These are phyloP conservation scores for Ardeotis arabs DNA, from an alignment of 2,113 vertebrate genomes.

Conservation along the genomic window DNA sequence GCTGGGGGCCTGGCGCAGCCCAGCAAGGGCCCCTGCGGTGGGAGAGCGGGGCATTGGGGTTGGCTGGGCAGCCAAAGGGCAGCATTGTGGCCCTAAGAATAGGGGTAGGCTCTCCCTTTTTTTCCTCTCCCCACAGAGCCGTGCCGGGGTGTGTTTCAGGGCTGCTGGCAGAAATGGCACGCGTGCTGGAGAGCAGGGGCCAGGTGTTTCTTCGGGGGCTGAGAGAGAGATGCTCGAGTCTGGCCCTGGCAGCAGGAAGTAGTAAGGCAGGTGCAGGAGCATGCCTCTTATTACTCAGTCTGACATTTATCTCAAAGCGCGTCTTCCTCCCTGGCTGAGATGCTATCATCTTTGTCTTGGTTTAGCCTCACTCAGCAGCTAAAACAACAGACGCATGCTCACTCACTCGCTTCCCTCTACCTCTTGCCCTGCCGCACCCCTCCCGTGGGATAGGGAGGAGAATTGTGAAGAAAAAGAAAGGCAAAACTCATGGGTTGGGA, in stretches of 20 bases:
- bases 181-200: accelerated
- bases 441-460: too few relatives aligned
- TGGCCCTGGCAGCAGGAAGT: background rate
- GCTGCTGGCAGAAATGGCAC: background rate
- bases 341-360: background rate
- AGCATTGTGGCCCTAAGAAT: background rate
- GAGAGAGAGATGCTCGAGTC: background rate
- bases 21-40: background rate
- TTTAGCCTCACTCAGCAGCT: too few relatives aligned
- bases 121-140: too few relatives aligned
- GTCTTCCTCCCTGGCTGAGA: background rate
- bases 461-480: too few relatives aligned
- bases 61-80: background rate
- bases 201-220: accelerated
- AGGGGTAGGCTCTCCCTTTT: background rate
- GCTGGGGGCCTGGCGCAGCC: background rate
- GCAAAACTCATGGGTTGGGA: too few relatives aligned
- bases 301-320: accelerated
- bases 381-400: too few relatives aligned
- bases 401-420: too few relatives aligned
- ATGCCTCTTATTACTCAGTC: accelerated
- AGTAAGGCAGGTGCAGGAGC: background rate
- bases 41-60: background rate
- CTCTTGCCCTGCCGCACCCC: too few relatives aligned
- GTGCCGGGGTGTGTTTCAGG: background rate